Evolutionary conservation across 2,888 invertebrate species (phyloP).

Genomic region (Rhopalosiphum nymphaeae): DNA sequence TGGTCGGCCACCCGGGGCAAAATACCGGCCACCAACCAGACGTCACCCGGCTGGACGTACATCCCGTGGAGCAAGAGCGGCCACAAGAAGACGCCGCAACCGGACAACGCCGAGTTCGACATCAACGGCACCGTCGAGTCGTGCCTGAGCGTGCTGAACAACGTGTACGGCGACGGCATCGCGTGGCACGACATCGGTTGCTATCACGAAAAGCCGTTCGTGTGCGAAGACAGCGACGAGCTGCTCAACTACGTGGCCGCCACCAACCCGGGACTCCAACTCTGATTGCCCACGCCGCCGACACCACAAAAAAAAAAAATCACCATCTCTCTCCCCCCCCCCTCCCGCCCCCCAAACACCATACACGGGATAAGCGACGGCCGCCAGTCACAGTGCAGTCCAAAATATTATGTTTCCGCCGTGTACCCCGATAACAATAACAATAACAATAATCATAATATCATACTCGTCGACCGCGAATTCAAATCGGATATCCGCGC

Average conservation of each 20-base stretch:
- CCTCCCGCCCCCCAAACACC: background rate
- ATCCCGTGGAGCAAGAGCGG: slow-evolving; percentile 93
- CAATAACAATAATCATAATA: too few species aligned
- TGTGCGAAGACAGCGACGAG: slow-evolving; percentile 92
- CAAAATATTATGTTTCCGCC: too few species aligned
- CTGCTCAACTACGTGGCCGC: slow-evolving; percentile 86
- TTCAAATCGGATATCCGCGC: too few species aligned
- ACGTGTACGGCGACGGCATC: slow-evolving; percentile 93
- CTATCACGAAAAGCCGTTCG: slow-evolving; percentile 92
- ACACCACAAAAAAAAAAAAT: background rate
- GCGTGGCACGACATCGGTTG: slow-evolving; percentile 95
- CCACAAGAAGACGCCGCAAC: slow-evolving; percentile 89
- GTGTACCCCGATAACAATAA: too few species aligned
- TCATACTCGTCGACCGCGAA: too few species aligned
- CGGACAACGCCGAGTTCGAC: slow-evolving; percentile 92
- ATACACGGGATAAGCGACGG: background rate
- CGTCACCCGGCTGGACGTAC: slow-evolving; percentile 78
- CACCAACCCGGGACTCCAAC: slow-evolving; percentile 86
- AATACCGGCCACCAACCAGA: slow-evolving; percentile 84
- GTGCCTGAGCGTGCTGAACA: slow-evolving; percentile 88
- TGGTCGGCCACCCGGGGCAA: slow-evolving; percentile 92
- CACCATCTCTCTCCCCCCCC: too few species aligned
- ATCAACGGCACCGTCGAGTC: slow-evolving; percentile 90
- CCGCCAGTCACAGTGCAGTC: background rate
- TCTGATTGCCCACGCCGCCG: slow-evolving; percentile 72